Percentiles rank a stretch among this genome's conserved stretches.
Conservation (phyloP, 2,797 vertebrate species). For the Varecia variegata region DNA sequence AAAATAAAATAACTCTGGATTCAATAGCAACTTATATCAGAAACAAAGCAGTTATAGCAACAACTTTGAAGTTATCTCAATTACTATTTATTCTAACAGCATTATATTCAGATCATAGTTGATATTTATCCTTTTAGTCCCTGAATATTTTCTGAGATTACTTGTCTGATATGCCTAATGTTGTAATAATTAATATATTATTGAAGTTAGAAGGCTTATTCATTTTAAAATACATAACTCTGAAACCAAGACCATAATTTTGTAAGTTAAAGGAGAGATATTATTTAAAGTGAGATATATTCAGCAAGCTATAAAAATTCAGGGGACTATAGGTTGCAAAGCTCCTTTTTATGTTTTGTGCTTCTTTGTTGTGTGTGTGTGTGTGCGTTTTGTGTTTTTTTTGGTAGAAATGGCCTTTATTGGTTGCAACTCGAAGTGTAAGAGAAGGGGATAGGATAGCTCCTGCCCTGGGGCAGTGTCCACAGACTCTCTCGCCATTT, state of each 20-base stretch:
- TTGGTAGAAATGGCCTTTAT: no score
- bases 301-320: not conserved
- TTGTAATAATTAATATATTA: constrained; percentile 72
- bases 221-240: constrained; percentile 63
- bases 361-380: no score
- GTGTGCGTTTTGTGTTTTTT: no score
- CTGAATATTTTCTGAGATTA: constrained; percentile 72
- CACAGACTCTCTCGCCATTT: no score
- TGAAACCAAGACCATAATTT: constrained; percentile 34
- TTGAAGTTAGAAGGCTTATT: constrained; percentile 70
- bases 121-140: constrained; percentile 48
- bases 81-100: not conserved
- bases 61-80: constrained; percentile 67
- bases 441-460: no score
- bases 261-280: constrained; percentile 16
- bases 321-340: not conserved
- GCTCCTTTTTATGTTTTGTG: not conserved
- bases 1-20: constrained; percentile 74
- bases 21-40: constrained; percentile 60
- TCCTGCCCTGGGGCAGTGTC: no score
- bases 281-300: not conserved
- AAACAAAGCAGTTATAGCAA: constrained; percentile 68
- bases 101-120: constrained; percentile 64
- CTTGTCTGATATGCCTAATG: constrained; percentile 31
- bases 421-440: no score